Conservation (phyloP, 2,797 vertebrate species). For the Acipenser ruthenus region DNA sequence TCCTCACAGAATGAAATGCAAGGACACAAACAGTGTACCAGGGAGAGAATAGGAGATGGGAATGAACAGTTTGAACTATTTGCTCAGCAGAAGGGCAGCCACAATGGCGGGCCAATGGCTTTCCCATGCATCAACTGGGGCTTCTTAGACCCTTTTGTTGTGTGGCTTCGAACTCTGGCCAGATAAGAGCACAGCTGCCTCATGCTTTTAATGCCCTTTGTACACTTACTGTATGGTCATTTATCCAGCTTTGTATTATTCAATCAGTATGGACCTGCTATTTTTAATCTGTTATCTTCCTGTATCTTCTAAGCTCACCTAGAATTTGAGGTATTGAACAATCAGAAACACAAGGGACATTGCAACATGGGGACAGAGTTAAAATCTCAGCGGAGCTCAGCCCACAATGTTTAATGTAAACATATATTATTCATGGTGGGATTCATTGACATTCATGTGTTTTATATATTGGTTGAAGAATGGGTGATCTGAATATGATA, state of each 20-base stretch:
- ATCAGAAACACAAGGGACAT: too few species aligned
- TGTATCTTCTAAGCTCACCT: slow-evolving; percentile 38
- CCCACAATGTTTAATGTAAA: too few species aligned
- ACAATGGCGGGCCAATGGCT: slow-evolving; percentile 93
- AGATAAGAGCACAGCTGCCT: slow-evolving; percentile 74
- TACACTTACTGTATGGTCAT: slow-evolving; percentile 37
- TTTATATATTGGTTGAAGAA: too few species aligned
- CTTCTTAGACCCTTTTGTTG: slow-evolving; percentile 94
- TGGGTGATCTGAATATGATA: too few species aligned
- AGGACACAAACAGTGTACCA: slow-evolving; percentile 99
- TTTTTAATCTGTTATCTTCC: slow-evolving; percentile 5
- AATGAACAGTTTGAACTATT: slow-evolving; percentile 99
- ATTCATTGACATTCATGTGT: too few species aligned
- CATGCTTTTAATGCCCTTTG: slow-evolving; percentile 46
- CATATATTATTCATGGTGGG: too few species aligned
- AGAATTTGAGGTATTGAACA: too few species aligned
- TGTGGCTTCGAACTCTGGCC: slow-evolving; percentile 65
- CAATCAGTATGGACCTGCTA: background rate
- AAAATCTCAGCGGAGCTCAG: too few species aligned
- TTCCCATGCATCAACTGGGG: slow-evolving; percentile 95
- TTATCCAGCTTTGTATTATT: slow-evolving; percentile 17
- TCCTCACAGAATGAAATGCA: slow-evolving; percentile 99
- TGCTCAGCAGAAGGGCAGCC: slow-evolving; percentile 99
- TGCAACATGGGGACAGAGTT: too few species aligned
- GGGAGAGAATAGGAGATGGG: slow-evolving; percentile 98